A percentile compares a stretch with the other conserved stretches of the same genome.
These are phyloP conservation scores for Balaeniceps rex DNA, from an alignment of 2,113 vertebrate species.

Conservation along the genomic window DNA sequence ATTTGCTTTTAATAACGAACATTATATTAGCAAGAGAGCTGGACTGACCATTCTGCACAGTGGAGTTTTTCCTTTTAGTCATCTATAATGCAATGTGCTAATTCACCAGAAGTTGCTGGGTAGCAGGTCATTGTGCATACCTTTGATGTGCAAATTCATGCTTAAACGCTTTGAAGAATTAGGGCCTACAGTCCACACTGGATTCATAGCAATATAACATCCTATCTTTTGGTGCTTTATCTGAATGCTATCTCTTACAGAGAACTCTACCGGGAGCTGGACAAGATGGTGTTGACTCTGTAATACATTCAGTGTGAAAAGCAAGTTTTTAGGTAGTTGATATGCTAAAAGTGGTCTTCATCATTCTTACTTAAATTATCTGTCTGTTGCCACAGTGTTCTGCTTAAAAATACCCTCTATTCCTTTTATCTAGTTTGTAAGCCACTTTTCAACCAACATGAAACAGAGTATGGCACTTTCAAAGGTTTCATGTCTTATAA, in stretches of 20 bases:
- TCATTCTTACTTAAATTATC: not conserved
- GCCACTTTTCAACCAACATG: not conserved
- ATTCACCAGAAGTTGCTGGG: not conserved
- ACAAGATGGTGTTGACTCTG: not conserved
- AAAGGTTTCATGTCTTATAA: not conserved
- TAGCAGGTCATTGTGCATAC: not conserved
- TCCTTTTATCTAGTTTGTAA: not conserved
- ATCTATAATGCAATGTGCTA: not conserved
- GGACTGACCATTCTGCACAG: not conserved
- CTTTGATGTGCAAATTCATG: constrained; percentile 34
- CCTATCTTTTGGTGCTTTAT: not conserved
- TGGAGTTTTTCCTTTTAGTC: not conserved
- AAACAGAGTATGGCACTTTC: not conserved
- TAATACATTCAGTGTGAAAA: not conserved
- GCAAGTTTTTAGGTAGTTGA: not conserved
- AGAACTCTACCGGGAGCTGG: not conserved
- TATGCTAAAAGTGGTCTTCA: not conserved
- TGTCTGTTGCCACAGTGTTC: not conserved
- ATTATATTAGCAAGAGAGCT: not conserved
- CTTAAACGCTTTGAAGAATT: constrained; percentile 10
- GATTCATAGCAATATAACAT: not conserved
- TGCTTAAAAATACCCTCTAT: not conserved
- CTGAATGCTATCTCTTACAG: not conserved
- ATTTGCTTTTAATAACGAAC: not conserved
- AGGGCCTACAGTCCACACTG: not conserved